Percentiles rank a stretch among this genome's conserved stretches.
Conservation (phyloP, 2,113 vertebrate genomes). For the Nothoprocta pentlandii region DNA sequence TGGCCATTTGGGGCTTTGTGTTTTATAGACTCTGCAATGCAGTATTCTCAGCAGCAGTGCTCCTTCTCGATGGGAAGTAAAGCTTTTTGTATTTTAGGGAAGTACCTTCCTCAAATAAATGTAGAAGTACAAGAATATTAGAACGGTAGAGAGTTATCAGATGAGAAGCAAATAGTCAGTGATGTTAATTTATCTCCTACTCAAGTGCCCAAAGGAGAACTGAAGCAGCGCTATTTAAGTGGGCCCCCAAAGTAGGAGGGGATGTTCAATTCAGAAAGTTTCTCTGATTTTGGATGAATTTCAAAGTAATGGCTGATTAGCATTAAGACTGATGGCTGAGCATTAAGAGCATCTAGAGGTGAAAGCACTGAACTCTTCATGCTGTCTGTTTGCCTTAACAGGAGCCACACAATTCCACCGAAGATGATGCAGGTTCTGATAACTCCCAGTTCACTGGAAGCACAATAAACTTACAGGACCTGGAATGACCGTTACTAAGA, state of each 20-base stretch:
- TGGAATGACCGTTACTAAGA: constrained; percentile 81
- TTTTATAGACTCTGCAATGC: neutral
- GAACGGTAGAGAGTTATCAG: neutral
- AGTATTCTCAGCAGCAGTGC: neutral
- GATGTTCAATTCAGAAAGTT: neutral
- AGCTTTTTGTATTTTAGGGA: neutral
- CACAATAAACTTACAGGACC: constrained; percentile 93
- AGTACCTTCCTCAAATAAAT: neutral
- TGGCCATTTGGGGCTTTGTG: rapidly evolving
- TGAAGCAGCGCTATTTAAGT: neutral
- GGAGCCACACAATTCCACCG: constrained; percentile 88
- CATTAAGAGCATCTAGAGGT: neutral
- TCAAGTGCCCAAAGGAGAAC: neutral
- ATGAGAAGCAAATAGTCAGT: neutral
- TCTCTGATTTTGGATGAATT: neutral
- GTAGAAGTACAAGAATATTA: neutral
- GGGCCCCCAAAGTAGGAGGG: neutral
- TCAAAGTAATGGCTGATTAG: neutral
- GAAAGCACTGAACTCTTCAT: neutral
- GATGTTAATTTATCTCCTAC: neutral
- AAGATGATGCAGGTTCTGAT: constrained; percentile 87
- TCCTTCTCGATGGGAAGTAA: neutral
- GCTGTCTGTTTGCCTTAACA: constrained; percentile 73
- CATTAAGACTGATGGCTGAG: neutral
- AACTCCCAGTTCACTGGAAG: constrained; percentile 92